A percentile compares a stretch with the other conserved stretches of the same genome.
These are phyloP conservation scores for Elephantulus edwardii DNA, from an alignment of 2,113 vertebrate genomes.

Conservation along the genomic window DNA sequence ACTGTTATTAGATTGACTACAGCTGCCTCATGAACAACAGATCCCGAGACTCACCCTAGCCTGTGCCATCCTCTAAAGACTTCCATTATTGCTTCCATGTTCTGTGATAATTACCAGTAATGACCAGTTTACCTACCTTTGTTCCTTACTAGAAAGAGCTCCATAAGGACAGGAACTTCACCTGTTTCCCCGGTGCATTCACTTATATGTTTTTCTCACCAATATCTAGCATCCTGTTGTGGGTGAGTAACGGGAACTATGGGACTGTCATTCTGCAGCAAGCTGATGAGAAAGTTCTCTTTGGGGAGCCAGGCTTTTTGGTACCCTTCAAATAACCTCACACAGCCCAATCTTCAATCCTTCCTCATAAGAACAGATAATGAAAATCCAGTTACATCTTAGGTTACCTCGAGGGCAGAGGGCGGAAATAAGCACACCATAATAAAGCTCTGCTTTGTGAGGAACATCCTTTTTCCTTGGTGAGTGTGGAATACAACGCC, in stretches of 20 bases:
- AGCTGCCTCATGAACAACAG: no score
- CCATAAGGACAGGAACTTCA: neutral
- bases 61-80: no score
- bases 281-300: neutral
- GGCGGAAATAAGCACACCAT: neutral
- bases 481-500: neutral
- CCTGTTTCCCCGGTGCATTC: neutral
- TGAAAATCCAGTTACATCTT: slow-evolving; percentile 16
- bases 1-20: no score
- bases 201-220: no score
- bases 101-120: neutral
- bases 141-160: neutral
- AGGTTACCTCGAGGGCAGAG: neutral
- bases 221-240: neutral
- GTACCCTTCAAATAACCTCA: neutral
- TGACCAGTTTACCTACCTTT: neutral
- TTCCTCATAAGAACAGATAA: slow-evolving; percentile 6
- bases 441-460: neutral
- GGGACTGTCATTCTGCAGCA: neutral
- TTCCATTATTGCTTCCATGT: neutral
- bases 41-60: no score
- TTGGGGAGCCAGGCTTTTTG: neutral
- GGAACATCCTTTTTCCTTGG: neutral
- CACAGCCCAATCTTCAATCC: neutral
- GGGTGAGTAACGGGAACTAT: neutral